These are phyloP conservation scores for Ganaspis brasiliensis DNA, from an alignment of 2,888 invertebrate species.

Conservation along the genomic window DNA sequence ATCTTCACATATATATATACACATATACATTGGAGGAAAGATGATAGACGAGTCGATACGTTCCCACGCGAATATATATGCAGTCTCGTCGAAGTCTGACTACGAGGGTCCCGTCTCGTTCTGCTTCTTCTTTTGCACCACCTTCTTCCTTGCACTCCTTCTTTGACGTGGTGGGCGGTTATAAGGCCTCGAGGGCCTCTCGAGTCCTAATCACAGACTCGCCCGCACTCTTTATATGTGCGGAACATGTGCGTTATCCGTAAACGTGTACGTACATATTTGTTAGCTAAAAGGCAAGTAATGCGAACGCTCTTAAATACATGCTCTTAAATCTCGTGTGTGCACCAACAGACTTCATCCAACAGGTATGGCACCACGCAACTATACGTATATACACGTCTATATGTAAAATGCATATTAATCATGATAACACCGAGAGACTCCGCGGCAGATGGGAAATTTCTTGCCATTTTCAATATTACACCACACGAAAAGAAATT, in stretches of 20 bases:
- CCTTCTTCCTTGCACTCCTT: constrained; percentile 56
- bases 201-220: constrained; percentile 73
- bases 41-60: constrained; percentile 78
- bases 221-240: constrained; percentile 74
- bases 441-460: constrained; percentile 1
- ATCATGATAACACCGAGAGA: no score
- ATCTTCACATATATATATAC: constrained; percentile 23
- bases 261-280: constrained; percentile 57
- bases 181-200: constrained; percentile 74
- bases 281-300: constrained; percentile 65
- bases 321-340: constrained; percentile 58
- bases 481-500: no score
- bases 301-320: constrained; percentile 68
- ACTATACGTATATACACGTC: background rate
- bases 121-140: constrained; percentile 56
- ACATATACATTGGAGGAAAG: constrained; percentile 61
- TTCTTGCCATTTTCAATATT: constrained; percentile 12
- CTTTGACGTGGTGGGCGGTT: constrained; percentile 68
- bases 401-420: constrained; percentile 18
- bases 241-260: constrained; percentile 64
- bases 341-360: constrained; percentile 4
- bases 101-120: constrained; percentile 52
- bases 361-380: background rate
- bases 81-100: constrained; percentile 54
- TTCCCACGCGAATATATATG: constrained; percentile 73